Conservation (phyloP, 2,797 vertebrate genomes). For the Aulostomus chinensis region DNA sequence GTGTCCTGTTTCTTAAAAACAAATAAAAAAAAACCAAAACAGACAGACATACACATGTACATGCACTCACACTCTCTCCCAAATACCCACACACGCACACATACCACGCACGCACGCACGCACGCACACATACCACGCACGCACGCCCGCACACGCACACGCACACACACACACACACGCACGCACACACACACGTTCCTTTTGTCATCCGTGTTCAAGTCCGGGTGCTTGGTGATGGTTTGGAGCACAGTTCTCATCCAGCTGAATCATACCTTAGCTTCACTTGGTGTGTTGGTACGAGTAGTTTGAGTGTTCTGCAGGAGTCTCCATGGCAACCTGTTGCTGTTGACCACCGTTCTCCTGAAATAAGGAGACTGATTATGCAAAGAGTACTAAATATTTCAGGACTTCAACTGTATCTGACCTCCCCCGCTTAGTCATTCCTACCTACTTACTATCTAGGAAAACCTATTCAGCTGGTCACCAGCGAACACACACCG, state of each 20-base stretch:
- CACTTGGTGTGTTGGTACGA: conserved; percentile 95
- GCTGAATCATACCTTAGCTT: conserved; percentile 76
- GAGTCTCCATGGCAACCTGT: conserved; percentile 86
- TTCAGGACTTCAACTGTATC: too few species aligned
- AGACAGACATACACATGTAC: conserved; percentile 1
- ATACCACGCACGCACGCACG: conserved; percentile 11
- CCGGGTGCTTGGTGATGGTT: conserved; percentile 58
- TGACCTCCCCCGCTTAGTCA: too few species aligned
- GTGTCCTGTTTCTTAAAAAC: conserved; percentile 59
- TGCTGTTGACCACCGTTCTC: conserved; percentile 89
- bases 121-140: background rate
- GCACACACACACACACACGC: conserved; percentile 7
- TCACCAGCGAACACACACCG: too few species aligned
- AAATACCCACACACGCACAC: conserved; percentile 4
- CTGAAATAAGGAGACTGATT: conserved; percentile 50
- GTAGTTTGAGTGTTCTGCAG: conserved; percentile 89
- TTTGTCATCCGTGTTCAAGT: conserved; percentile 77
- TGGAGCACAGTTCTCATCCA: conserved; percentile 59
- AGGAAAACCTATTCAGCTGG: too few species aligned
- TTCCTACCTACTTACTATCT: too few species aligned
- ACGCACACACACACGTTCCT: conserved; percentile 59
- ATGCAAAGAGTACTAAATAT: background rate
- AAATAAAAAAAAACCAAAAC: conserved; percentile 11
- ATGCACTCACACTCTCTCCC: background rate
- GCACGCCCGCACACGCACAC: background rate